A percentile compares a stretch with the other conserved stretches of the same genome.
phyloP scores from a whole-genome alignment of 1,140 invertebrate species.

The Ctenoplectra terminalis region DNA sequence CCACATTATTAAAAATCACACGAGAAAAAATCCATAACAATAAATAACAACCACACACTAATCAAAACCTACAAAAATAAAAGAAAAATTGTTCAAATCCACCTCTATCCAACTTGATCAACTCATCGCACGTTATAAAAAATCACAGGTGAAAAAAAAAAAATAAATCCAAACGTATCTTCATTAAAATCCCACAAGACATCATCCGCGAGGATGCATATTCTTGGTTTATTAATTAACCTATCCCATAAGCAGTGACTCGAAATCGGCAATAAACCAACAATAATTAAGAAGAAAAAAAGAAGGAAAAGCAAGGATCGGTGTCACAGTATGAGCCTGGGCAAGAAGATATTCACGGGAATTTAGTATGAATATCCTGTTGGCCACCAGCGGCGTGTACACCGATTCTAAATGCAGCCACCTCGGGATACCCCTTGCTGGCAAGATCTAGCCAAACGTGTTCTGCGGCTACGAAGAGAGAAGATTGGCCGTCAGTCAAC shows the following conservation, averaged over 20 bases:
- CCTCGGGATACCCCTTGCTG: constrained; percentile 56
- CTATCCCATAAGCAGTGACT: not conserved
- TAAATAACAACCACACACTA: too few relatives aligned
- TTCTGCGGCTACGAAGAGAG: constrained; percentile 43
- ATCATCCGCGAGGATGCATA: too few relatives aligned
- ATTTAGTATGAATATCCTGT: constrained; percentile 45
- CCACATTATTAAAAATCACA: too few relatives aligned
- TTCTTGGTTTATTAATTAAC: not conserved
- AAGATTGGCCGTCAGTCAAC: constrained; percentile 67
- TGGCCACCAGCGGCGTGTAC: constrained; percentile 49
- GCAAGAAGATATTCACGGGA: constrained; percentile 37
- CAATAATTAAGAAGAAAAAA: not conserved
- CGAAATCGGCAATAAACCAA: not conserved
- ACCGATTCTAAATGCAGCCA: constrained; percentile 44
- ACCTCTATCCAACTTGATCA: too few relatives aligned
- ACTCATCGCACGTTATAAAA: too few relatives aligned
- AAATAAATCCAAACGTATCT: not conserved
- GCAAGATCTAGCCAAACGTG: constrained; percentile 65
- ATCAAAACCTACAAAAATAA: too few relatives aligned
- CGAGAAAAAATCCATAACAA: too few relatives aligned
- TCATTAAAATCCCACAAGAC: not conserved
- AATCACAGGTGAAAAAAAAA: too few relatives aligned
- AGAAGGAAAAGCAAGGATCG: too few relatives aligned
- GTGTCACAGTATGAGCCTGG: not conserved
- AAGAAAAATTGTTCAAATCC: too few relatives aligned